Evolutionary conservation across 2,113 vertebrate genomes (phyloP).

Genomic region (Channa argus): DNA sequence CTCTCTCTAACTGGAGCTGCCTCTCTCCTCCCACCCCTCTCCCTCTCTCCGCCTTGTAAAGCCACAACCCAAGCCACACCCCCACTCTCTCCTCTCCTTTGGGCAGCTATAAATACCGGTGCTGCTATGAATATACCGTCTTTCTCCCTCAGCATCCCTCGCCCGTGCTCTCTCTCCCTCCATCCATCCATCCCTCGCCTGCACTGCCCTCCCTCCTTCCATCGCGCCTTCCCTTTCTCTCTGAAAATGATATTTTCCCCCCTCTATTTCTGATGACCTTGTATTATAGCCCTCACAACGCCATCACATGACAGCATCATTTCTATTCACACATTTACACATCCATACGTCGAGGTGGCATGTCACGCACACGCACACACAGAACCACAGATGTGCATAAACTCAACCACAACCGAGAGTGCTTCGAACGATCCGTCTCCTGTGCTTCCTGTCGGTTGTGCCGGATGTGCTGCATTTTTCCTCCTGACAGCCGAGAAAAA

Average conservation of each 20-base stretch:
- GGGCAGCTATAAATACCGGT: slow-evolving; percentile 85
- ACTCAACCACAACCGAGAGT: slow-evolving; percentile 21
- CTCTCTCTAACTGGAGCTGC: slow-evolving; percentile 57
- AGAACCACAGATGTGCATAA: slow-evolving; percentile 7
- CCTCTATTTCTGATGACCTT: slow-evolving; percentile 78
- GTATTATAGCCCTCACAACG: slow-evolving; percentile 63
- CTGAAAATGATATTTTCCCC: slow-evolving; percentile 53
- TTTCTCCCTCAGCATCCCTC: slow-evolving; percentile 80
- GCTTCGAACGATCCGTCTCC: slow-evolving; percentile 37
- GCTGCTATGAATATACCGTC: slow-evolving; percentile 85
- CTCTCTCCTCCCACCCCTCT: slow-evolving; percentile 62
- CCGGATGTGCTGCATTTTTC: slow-evolving; percentile 49
- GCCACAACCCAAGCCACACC: slow-evolving; percentile 77
- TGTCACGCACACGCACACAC: slow-evolving; percentile 3
- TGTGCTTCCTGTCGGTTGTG: slow-evolving; percentile 66
- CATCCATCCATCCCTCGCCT: slow-evolving; percentile 56
- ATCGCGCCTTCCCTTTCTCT: slow-evolving; percentile 28
- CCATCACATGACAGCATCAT: slow-evolving; percentile 54
- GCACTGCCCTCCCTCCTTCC: slow-evolving; percentile 24
- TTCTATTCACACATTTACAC: background rate
- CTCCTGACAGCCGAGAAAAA: slow-evolving; percentile 39
- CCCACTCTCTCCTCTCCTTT: slow-evolving; percentile 77
- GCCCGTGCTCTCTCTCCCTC: slow-evolving; percentile 41
- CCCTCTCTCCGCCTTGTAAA: slow-evolving; percentile 56
- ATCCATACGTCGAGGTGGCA: background rate